phyloP scores from a whole-genome alignment of 2,797 vertebrate genomes.

The Margarornis squamiger region DNA sequence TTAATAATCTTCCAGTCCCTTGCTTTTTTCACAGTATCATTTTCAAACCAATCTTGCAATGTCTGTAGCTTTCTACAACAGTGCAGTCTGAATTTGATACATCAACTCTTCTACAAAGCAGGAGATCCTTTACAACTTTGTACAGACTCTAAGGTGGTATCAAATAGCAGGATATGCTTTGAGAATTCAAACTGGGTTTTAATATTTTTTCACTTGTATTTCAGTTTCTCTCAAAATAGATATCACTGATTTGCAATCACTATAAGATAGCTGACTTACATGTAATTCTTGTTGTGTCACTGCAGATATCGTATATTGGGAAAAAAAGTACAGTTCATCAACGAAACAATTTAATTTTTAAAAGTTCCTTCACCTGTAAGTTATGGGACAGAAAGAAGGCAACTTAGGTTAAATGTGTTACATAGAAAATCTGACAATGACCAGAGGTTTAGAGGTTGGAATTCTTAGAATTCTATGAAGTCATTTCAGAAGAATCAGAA shows the following conservation, averaged over 20 bases:
- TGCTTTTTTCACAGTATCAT: not conserved
- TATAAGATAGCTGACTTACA: not conserved
- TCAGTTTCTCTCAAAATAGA: not conserved
- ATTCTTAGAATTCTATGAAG: not conserved
- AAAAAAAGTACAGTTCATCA: not conserved
- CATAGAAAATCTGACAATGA: not conserved
- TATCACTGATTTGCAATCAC: not conserved
- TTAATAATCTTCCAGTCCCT: not conserved
- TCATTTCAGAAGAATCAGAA: not conserved
- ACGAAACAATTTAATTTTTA: not conserved
- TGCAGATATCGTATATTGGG: not conserved
- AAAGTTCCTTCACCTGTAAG: not conserved
- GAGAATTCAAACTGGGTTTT: not conserved
- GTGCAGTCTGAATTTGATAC: not conserved
- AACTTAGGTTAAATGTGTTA: not conserved
- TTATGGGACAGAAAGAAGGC: not conserved
- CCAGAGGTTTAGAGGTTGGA: not conserved
- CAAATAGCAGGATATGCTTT: not conserved
- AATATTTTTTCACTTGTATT: not conserved
- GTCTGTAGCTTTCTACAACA: not conserved
- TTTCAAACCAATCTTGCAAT: not conserved
- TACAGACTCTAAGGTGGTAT: accelerated
- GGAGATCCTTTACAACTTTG: not conserved
- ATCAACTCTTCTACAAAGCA: not conserved
- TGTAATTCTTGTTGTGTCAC: not conserved